phyloP scores from a whole-genome alignment of 1,140 invertebrate species.

The Drosophila mauritiana region DNA sequence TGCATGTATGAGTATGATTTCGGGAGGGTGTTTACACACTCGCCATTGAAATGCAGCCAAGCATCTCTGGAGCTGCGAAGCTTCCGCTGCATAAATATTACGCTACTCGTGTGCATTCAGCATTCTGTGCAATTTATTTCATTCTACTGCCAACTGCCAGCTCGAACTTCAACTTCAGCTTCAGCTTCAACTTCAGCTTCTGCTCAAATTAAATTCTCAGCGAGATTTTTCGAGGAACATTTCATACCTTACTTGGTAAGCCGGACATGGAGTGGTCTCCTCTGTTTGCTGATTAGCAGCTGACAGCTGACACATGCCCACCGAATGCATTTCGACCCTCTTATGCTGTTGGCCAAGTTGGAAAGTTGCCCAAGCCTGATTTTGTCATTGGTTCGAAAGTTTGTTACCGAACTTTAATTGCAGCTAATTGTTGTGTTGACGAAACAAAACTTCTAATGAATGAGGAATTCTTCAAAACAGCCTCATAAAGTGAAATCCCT shows the following conservation, averaged over 20 bases:
- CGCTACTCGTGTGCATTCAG: conserved; percentile 71
- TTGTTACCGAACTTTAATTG: conserved; percentile 64
- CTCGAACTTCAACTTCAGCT: conserved; percentile 16
- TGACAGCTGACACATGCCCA: background rate
- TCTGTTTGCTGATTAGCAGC: conserved; percentile 35
- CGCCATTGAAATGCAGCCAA: conserved; percentile 79
- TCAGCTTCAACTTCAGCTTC: background rate
- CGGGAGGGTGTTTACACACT: conserved; percentile 60
- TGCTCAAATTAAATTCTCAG: conserved; percentile 61
- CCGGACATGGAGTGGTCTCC: conserved; percentile 19
- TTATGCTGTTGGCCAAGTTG: conserved; percentile 9
- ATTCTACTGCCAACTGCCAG: conserved; percentile 53
- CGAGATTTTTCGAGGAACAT: conserved; percentile 26
- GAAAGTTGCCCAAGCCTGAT: conserved; percentile 26
- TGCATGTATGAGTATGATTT: conserved; percentile 20
- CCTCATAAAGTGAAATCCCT: background rate
- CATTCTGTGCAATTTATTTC: conserved; percentile 78
- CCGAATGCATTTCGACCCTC: conserved; percentile 16
- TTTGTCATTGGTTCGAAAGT: conserved; percentile 35
- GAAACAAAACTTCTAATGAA: conserved; percentile 49
- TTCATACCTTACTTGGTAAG: conserved; percentile 8
- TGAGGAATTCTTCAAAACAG: conserved; percentile 1
- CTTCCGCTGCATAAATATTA: conserved; percentile 78
- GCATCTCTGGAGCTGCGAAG: conserved; percentile 58
- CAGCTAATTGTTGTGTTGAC: conserved; percentile 70